phyloP scores from a whole-genome alignment of 2,113 vertebrate genomes.

The Podiceps cristatus region DNA sequence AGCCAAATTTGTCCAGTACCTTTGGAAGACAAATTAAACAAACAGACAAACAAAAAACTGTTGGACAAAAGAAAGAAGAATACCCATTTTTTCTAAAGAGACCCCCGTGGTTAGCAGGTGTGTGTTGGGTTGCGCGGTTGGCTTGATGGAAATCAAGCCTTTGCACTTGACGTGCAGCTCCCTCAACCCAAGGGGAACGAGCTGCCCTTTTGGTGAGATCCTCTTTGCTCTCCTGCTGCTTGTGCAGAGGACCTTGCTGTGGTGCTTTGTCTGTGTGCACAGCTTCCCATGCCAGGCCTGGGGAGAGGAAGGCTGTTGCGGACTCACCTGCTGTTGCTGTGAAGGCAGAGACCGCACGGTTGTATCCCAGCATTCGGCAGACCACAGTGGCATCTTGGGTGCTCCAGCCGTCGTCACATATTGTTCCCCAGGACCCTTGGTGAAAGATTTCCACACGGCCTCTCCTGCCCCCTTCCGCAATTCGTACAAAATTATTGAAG shows the following conservation, averaged over 20 bases:
- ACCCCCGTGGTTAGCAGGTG: rapidly evolving
- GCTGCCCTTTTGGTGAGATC: not conserved
- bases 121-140: rapidly evolving
- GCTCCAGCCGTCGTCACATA: conserved; percentile 87
- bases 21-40: conserved; percentile 41
- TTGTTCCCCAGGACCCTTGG: conserved; percentile 80
- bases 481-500: not conserved
- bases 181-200: not conserved
- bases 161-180: not conserved
- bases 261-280: not conserved
- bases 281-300: not conserved
- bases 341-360: rapidly evolving
- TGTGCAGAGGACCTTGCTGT: not conserved
- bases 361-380: conserved; percentile 87
- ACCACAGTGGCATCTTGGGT: conserved; percentile 70
- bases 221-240: not conserved
- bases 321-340: conserved; percentile 66
- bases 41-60: not conserved
- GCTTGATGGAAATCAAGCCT: not conserved
- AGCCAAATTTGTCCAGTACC: conserved; percentile 85
- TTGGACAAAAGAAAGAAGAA: not conserved
- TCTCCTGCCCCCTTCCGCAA: not conserved
- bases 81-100: not conserved
- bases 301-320: not conserved
- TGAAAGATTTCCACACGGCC: conserved; percentile 85